A percentile compares a stretch with the other conserved stretches of the same genome.
phyloP scores from a whole-genome alignment of 2,888 invertebrate species.

The Dicyrtoma fusca region DNA sequence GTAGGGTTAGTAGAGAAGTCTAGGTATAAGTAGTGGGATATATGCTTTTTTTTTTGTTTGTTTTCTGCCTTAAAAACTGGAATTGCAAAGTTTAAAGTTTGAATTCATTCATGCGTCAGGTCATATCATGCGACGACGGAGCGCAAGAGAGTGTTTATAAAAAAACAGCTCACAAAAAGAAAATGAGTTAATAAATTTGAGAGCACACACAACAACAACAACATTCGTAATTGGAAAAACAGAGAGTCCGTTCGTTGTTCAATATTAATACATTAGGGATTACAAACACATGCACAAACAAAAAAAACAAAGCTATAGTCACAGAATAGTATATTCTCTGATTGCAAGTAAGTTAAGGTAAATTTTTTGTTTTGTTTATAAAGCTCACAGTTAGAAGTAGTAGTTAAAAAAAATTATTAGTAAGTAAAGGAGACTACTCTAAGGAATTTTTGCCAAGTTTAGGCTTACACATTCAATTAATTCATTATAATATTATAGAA shows the following conservation, averaged over 20 bases:
- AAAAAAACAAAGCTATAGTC: neutral
- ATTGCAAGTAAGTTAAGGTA: too few species aligned
- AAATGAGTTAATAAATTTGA: slow-evolving; percentile 31
- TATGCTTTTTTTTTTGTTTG: too few species aligned
- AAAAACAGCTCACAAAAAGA: neutral
- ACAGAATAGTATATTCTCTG: too few species aligned
- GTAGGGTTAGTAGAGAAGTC: too few species aligned
- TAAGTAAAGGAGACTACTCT: neutral
- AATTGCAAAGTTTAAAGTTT: neutral
- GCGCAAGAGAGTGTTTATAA: neutral
- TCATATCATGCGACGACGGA: neutral
- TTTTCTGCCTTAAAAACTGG: too few species aligned
- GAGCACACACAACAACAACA: slow-evolving; percentile 7
- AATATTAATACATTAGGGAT: slow-evolving; percentile 24
- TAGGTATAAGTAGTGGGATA: too few species aligned
- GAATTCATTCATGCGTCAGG: neutral
- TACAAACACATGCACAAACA: slow-evolving; percentile 34
- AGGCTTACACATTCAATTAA: too few species aligned
- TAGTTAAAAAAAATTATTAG: neutral
- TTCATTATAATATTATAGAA: too few species aligned
- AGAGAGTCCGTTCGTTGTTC: slow-evolving; percentile 28
- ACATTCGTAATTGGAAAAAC: neutral
- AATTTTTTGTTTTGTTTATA: neutral
- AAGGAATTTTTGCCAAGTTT: too few species aligned
- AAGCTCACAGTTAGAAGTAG: neutral